These are phyloP conservation scores for Condylura cristata DNA, from an alignment of 2,113 vertebrate genomes.

Conservation along the genomic window DNA sequence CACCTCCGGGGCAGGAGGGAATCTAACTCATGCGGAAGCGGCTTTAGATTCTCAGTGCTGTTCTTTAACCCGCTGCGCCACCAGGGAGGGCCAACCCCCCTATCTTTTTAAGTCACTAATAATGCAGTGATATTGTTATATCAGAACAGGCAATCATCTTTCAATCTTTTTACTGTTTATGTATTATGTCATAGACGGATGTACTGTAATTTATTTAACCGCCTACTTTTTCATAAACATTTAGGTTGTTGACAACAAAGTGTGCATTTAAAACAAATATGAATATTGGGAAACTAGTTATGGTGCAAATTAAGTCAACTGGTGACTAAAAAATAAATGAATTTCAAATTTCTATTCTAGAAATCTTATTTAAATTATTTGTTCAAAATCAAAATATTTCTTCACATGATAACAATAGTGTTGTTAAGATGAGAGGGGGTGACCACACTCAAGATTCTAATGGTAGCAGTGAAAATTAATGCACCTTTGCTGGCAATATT, in stretches of 20 bases:
- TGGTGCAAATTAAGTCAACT: background rate
- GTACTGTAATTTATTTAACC: background rate
- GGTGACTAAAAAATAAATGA: background rate
- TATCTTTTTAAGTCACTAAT: background rate
- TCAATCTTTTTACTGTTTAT: background rate
- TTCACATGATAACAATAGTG: background rate
- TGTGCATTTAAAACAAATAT: background rate
- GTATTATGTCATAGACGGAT: background rate
- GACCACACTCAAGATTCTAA: background rate
- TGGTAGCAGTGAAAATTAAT: slow-evolving; percentile 11
- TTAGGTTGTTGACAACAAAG: background rate
- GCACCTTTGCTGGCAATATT: background rate
- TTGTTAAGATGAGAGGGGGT: background rate
- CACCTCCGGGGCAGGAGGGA: too few species aligned
- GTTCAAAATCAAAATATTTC: slow-evolving; percentile 18
- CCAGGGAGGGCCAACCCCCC: too few species aligned
- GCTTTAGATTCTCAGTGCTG: too few species aligned
- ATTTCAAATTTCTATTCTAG: slow-evolving; percentile 29
- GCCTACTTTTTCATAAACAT: background rate
- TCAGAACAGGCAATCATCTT: background rate
- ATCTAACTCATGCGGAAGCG: too few species aligned
- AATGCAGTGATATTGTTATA: background rate
- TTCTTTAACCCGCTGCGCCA: too few species aligned
- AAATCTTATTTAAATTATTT: background rate
- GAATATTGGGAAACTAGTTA: background rate